Base-by-base conservation (phyloP, 2,888 invertebrate genomes). In the Argyresthia goedartella region DNA sequence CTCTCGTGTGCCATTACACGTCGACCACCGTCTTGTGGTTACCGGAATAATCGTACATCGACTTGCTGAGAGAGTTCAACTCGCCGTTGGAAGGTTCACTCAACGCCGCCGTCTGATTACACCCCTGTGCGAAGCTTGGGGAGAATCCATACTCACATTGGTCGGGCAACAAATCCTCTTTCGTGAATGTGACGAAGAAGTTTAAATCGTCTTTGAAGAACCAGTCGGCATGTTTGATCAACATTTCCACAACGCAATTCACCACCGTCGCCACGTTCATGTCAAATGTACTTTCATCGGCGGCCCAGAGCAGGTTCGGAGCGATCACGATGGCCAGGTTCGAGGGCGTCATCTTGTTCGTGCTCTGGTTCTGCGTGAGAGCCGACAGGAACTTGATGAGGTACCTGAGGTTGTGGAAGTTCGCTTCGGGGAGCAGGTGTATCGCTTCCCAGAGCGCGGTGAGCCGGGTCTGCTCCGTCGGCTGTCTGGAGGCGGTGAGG, bases 311-410 rank as follows among this genome's bases (percentile, higher is more conserved):
- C 57, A 99, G 89, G 86, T 98, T 99, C 0, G 98, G 98, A 4
- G 97, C 97, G 70, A 99, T 94, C 8, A 98, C 98, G 67, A 99
- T 98, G 14, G 98, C 97, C 67, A 99, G 90, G 80, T 99, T 99
- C 56, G 96, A 95, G 0, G 97, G 92, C n/a, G 93, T 93, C 99
- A 99, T 99, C 85, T 98, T 98, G 81, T 97, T 98, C 56, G 92
- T 89, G 61, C 91, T 91, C 62, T 94, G 92, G 73, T 95, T 93
- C 71, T 94, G 93, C 10, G 95, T 93, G 61, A 99, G 85, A 64
- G 92, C 89, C 51, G 93, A 90, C 68, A 99, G 88, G 85, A 99
- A 99, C 76, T 96, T 96, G 53, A 98, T 93, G 61, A 99, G 88
- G 72, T 92, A 92, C 65, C 94, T 91, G 66, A 98, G 89, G 84